Conservation (phyloP, 2,797 vertebrate genomes). For the Thamnophis elegans region DNA sequence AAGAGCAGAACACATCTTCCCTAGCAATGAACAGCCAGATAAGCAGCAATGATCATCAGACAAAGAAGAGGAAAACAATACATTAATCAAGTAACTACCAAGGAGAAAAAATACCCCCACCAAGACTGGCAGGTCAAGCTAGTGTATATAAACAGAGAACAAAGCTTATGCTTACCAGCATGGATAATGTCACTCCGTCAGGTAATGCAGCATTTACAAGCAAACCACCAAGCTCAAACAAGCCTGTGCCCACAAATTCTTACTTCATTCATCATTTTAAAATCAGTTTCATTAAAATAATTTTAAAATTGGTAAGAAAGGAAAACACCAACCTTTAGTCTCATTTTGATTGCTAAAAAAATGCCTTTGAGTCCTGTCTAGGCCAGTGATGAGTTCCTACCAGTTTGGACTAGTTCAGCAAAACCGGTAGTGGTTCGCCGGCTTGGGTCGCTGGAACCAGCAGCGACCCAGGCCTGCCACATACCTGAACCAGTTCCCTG, state of each 20-base stretch:
- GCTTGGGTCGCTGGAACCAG: too few relatives aligned
- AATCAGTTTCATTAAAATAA: neutral
- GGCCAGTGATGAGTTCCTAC: neutral
- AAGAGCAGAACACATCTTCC: neutral
- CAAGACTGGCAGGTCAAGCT: neutral
- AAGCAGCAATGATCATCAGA: neutral
- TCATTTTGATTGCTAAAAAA: neutral
- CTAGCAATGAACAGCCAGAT: neutral
- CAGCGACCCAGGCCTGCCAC: too few relatives aligned
- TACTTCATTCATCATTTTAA: neutral
- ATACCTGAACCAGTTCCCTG: too few relatives aligned
- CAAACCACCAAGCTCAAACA: neutral
- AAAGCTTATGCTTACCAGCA: neutral
- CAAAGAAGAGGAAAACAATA: neutral
- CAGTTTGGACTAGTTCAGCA: too few relatives aligned
- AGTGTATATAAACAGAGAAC: neutral
- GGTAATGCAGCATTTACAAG: neutral
- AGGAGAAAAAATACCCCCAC: neutral
- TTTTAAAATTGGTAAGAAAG: neutral
- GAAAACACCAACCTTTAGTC: neutral
- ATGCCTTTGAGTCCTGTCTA: neutral
- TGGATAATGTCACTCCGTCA: neutral
- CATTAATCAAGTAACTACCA: neutral
- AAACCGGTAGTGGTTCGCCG: too few relatives aligned
- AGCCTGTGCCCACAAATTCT: neutral